Base-by-base conservation (phyloP, 2,888 invertebrate genomes). In the Rutpela maculata region DNA sequence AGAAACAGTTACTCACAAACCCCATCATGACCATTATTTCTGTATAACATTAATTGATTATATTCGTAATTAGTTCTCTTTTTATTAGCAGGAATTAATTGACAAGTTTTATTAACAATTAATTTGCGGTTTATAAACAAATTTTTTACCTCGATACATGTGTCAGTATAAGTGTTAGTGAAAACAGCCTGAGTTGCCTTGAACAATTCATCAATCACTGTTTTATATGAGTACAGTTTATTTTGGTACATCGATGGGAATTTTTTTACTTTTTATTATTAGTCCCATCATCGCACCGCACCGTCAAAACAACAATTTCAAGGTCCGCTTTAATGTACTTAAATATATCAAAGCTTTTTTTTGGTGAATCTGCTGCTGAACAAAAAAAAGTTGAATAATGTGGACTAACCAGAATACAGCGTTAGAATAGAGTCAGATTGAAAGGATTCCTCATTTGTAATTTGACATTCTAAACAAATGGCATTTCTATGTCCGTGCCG, bases 381-480 rank as follows among this genome's bases (percentile, higher is more conserved):
- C 17, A 66, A 65, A 35, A 35, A 63, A 65, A 17, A 63, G 62
- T 35, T 17, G 50, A 10, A 12, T 19, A 59, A 75, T 62, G 50
- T 75, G 63, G 60, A 75, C 55, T 75, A 69, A 62, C 50, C 43
- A 63, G 69, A 62, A 43, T 55, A 38, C 38, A 15, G 68, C 60
- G 50, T 75, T 55, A 62, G 65, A 66, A 66, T 63, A 17, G 65
- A 43, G 43, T 38, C 43, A 50, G 18, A 69, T 35, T 69, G 56
- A 69, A 72, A 19, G 66, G 57, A 75, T 75, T 70, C 66, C 35
- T 62, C 71, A 71, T 59, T 72, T 66, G 63, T 72, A 71, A 62
- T 70, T 75, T 75, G 76, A 72, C 76, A 76, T 76, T 76, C 72
- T 76, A 57, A 76, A 76, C 72, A 72, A 76, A 76, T 72, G 71